Evolutionary conservation across 2,888 invertebrate species (phyloP).

Genomic region (Andrena bicolor): DNA sequence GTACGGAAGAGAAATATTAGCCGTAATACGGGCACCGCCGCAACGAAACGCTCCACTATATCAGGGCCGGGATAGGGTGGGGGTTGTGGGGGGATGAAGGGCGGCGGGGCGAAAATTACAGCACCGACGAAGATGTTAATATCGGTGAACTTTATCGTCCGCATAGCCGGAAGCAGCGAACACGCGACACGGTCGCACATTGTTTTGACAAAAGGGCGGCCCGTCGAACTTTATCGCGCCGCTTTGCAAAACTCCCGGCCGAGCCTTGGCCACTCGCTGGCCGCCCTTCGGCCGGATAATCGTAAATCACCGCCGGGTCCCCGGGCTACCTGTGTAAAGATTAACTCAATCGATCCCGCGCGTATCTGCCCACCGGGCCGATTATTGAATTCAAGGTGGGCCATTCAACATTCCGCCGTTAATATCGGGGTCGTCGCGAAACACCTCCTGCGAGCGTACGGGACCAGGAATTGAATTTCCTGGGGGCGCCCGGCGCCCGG

Average conservation of each 20-base stretch:
- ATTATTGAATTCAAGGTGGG: slow-evolving; percentile 37
- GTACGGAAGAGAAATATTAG: slow-evolving; percentile 75
- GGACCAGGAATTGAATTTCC: background rate
- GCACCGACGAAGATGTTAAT: slow-evolving; percentile 74
- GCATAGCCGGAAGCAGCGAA: slow-evolving; percentile 24
- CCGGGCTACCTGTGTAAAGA: slow-evolving; percentile 36
- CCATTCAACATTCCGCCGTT: slow-evolving; percentile 7
- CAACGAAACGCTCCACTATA: slow-evolving; percentile 73
- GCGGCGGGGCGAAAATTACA: slow-evolving; percentile 71
- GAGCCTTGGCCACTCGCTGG: slow-evolving; percentile 21
- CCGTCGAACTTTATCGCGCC: slow-evolving; percentile 61
- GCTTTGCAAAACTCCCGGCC: slow-evolving; percentile 47
- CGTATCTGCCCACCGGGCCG: slow-evolving; percentile 22
- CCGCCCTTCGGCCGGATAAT: slow-evolving; percentile 31
- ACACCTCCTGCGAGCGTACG: background rate
- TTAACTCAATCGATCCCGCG: slow-evolving; percentile 44
- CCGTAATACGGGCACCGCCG: slow-evolving; percentile 73
- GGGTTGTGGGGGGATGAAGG: no score
- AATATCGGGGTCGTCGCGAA: background rate
- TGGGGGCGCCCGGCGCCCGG: no score
- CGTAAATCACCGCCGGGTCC: slow-evolving; percentile 41
- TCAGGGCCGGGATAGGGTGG: slow-evolving; percentile 51
- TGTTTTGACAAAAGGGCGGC: slow-evolving; percentile 70
- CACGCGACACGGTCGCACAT: slow-evolving; percentile 54
- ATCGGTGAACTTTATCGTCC: slow-evolving; percentile 73